Conservation (phyloP, 92 coral and sea anemone genomes). For the Palythoa caribaeorum region DNA sequence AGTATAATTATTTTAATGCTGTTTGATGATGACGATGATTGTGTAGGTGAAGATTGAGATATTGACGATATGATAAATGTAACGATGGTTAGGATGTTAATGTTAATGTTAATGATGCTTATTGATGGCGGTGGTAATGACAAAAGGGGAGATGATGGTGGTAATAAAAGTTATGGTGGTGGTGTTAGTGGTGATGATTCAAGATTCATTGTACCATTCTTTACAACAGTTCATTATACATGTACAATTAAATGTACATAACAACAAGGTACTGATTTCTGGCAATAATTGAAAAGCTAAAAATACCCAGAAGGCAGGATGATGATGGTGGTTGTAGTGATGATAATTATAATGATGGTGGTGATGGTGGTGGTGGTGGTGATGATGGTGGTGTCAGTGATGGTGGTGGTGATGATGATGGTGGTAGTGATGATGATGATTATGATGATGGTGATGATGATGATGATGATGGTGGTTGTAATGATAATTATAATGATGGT, state of each 20-base stretch:
- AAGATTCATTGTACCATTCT: neutral
- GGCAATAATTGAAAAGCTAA: too few relatives aligned
- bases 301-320: neutral
- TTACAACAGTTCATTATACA: too few relatives aligned
- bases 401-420: neutral
- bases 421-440: neutral
- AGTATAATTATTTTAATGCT: neutral
- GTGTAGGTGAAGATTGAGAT: neutral
- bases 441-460: neutral
- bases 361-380: neutral
- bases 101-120: neutral
- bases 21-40: neutral
- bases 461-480: neutral
- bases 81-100: neutral
- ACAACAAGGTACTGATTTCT: too few relatives aligned
- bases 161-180: neutral
- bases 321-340: neutral
- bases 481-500: neutral
- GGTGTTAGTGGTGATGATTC: neutral
- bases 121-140: neutral
- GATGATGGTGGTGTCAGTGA: neutral
- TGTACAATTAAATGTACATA: too few relatives aligned
- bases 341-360: neutral
- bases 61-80: neutral
- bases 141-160: neutral